These are phyloP conservation scores for Drosophila longiperda DNA, from an alignment of 2,888 invertebrate species.

Conservation along the genomic window DNA sequence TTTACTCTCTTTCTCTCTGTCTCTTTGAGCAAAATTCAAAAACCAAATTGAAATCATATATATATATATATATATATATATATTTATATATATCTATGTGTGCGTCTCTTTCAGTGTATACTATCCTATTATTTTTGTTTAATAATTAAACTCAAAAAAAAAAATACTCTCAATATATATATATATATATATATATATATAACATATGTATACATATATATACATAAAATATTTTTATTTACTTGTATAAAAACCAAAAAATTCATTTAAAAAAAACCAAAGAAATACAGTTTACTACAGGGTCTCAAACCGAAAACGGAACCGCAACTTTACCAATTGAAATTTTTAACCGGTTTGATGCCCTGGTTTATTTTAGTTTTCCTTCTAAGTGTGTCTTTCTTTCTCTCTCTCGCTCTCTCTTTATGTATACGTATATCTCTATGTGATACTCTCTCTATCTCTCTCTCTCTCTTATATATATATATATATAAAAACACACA, in stretches of 20 bases:
- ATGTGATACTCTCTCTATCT: constrained; percentile 32
- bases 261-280: constrained; percentile 11
- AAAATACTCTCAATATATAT: constrained; percentile 17
- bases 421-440: constrained; percentile 42
- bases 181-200: constrained; percentile 16
- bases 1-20: constrained; percentile 34
- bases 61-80: too few relatives aligned
- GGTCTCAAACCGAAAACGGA: background rate
- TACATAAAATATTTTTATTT: constrained; percentile 36
- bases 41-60: constrained; percentile 37
- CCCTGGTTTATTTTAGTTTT: constrained; percentile 46
- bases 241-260: constrained; percentile 37
- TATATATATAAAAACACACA: constrained; percentile 26
- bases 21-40: constrained; percentile 37
- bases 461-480: constrained; percentile 3
- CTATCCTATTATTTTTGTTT: constrained; percentile 55
- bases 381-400: constrained; percentile 65
- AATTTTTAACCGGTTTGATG: background rate
- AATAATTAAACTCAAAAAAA: constrained; percentile 10
- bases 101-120: constrained; percentile 67
- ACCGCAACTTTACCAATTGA: background rate
- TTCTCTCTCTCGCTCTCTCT: constrained; percentile 36
- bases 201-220: constrained; percentile 14
- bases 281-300: constrained; percentile 11
- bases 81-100: constrained; percentile 28